Percentiles rank a stretch among this genome's conserved stretches.
phyloP scores from a whole-genome alignment of 2,888 invertebrate genomes.

The Phalera bucephala region DNA sequence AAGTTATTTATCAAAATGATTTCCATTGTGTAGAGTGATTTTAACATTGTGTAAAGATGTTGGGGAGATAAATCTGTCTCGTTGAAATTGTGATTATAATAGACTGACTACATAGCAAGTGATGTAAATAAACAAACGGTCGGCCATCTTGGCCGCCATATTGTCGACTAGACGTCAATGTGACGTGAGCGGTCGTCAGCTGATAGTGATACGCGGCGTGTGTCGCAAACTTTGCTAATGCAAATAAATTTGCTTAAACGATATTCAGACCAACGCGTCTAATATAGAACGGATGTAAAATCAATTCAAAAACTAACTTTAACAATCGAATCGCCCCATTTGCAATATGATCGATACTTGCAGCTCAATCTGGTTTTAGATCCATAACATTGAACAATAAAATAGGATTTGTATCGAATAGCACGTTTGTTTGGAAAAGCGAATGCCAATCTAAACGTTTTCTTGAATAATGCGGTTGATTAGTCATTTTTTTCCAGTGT shows the following conservation, averaged over 20 bases:
- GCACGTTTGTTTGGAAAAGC: constrained; percentile 53
- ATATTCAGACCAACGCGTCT: too few species aligned
- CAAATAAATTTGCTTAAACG: constrained; percentile 14
- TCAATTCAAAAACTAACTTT: constrained; percentile 18
- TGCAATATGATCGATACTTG: constrained; percentile 25
- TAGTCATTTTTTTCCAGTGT: constrained; percentile 30
- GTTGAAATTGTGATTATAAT: constrained; percentile 12
- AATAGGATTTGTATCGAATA: constrained; percentile 42
- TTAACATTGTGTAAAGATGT: too few species aligned
- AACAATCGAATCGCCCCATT: constrained; percentile 13
- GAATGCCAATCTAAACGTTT: constrained; percentile 39
- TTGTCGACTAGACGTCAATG: constrained; percentile 56
- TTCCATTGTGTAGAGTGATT: too few species aligned
- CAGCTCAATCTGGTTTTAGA: constrained; percentile 45
- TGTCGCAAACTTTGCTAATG: constrained; percentile 16
- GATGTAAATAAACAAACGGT: constrained; percentile 65
- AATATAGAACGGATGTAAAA: too few species aligned
- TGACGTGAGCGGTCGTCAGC: constrained; percentile 63
- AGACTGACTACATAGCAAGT: constrained; percentile 31
- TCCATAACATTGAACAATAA: constrained; percentile 40
- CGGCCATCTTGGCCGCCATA: constrained; percentile 69
- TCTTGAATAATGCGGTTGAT: constrained; percentile 39
- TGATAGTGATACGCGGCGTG: constrained; percentile 49
- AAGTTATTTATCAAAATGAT: too few species aligned
- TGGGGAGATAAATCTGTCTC: constrained; percentile 17